These are phyloP conservation scores for Charaxes varanes DNA, from an alignment of 1,140 invertebrate species.

Conservation along the genomic window DNA sequence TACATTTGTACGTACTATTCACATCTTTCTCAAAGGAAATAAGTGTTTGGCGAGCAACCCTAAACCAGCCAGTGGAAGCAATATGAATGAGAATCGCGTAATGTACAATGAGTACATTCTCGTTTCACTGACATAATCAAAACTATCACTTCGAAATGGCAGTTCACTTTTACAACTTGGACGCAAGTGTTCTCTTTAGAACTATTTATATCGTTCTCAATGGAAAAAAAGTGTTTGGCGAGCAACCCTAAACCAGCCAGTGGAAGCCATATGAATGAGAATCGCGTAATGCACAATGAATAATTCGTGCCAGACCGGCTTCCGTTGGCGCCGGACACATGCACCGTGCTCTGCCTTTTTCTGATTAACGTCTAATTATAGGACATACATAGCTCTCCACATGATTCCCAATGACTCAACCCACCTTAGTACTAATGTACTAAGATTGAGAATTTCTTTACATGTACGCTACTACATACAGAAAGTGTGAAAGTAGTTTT, in stretches of 20 bases:
- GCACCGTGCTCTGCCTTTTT: constrained; percentile 61
- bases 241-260: constrained; percentile 29
- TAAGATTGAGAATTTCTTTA: too few species aligned
- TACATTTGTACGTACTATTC: too few species aligned
- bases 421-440: constrained; percentile 34
- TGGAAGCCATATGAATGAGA: constrained; percentile 57
- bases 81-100: constrained; percentile 60
- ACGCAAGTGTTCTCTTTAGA: too few species aligned
- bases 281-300: constrained; percentile 59
- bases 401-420: constrained; percentile 61
- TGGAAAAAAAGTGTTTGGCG: neutral
- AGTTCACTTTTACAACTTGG: too few species aligned
- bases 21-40: too few species aligned
- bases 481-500: too few species aligned
- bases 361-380: constrained; percentile 72
- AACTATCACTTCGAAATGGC: too few species aligned
- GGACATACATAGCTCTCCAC: constrained; percentile 54
- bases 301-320: constrained; percentile 59
- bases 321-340: constrained; percentile 66
- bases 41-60: constrained; percentile 2
- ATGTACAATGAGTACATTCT: constrained; percentile 63
- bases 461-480: too few species aligned
- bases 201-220: too few species aligned
- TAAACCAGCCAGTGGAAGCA: constrained; percentile 38
- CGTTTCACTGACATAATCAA: too few species aligned